Evolutionary conservation across 2,797 vertebrate species (phyloP).

Genomic region (Heteromormyrus szaboi): DNA sequence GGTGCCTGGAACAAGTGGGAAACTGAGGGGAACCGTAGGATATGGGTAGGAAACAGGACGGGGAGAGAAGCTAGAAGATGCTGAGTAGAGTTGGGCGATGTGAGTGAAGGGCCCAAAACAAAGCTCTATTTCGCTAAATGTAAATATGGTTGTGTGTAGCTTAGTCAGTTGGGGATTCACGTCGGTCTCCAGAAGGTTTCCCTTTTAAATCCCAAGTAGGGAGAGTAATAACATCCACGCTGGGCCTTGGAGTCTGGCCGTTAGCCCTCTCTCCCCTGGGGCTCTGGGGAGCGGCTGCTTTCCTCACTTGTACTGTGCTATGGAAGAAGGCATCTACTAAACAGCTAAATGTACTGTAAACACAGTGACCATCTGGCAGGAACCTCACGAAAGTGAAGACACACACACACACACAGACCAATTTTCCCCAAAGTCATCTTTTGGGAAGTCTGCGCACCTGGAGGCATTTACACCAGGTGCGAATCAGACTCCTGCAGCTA

Average conservation of each 20-base stretch:
- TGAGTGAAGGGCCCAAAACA: not conserved
- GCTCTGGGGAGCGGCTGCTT: not conserved
- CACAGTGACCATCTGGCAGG: not conserved
- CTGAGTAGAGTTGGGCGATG: not conserved
- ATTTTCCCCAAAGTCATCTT: not conserved
- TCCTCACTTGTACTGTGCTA: not conserved
- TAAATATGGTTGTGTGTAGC: not conserved
- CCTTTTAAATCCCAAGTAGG: not conserved
- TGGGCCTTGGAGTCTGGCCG: not conserved
- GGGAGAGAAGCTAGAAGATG: not conserved
- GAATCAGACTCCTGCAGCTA: not conserved
- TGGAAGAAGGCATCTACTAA: not conserved
- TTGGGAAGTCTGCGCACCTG: not conserved
- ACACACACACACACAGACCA: not conserved
- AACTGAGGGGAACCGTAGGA: not conserved
- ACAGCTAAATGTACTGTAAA: not conserved
- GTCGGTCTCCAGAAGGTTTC: not conserved
- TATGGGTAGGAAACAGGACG: not conserved
- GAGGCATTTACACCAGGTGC: not conserved
- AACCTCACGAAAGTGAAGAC: not conserved
- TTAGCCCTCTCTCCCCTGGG: not conserved
- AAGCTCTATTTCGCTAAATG: not conserved
- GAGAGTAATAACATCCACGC: not conserved
- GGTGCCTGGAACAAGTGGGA: not conserved
- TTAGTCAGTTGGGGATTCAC: not conserved